A percentile compares a stretch with the other conserved stretches of the same genome.
Evolutionary conservation across 2,888 invertebrate genomes (phyloP).

Genomic region (Ischnus inquisitorius): DNA sequence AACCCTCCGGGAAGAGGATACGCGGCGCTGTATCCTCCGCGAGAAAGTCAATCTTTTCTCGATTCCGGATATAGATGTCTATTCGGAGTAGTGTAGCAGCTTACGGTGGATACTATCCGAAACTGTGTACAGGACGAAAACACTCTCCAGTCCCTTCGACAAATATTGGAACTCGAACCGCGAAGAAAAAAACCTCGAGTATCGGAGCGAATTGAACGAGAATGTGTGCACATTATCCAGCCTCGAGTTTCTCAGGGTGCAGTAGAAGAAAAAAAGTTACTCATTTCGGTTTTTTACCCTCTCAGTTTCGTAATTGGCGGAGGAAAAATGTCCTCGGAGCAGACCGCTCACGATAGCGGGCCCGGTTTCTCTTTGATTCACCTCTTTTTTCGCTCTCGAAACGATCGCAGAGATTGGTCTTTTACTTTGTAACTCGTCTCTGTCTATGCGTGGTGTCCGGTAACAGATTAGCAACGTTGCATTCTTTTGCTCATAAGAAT

Average conservation of each 20-base stretch:
- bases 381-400: slow-evolving; percentile 15
- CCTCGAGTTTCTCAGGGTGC: slow-evolving; percentile 9
- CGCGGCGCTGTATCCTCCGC: background rate
- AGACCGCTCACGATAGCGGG: background rate
- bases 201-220: background rate
- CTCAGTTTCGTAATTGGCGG: slow-evolving; percentile 39
- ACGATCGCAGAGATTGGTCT: slow-evolving; percentile 20
- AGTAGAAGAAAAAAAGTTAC: slow-evolving; percentile 18
- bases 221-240: slow-evolving; percentile 4
- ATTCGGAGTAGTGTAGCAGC: background rate
- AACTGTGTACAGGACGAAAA: slow-evolving; percentile 36
- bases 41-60: slow-evolving; percentile 45
- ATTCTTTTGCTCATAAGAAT: no score
- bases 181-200: slow-evolving; percentile 9
- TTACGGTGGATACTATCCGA: slow-evolving; percentile 24
- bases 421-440: slow-evolving; percentile 11
- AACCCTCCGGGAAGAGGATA: background rate
- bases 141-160: slow-evolving; percentile 48
- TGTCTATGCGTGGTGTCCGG: no score
- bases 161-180: slow-evolving; percentile 54
- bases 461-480: background rate
- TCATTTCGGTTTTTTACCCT: slow-evolving; percentile 5
- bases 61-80: slow-evolving; percentile 18
- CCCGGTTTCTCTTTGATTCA: background rate
- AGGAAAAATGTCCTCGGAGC: slow-evolving; percentile 32